Percentiles rank a stretch among this genome's conserved stretches.
These are phyloP conservation scores for Nesometra sesokonis DNA, from an alignment of 35 echinoderm and acorn worm species.

Conservation along the genomic window DNA sequence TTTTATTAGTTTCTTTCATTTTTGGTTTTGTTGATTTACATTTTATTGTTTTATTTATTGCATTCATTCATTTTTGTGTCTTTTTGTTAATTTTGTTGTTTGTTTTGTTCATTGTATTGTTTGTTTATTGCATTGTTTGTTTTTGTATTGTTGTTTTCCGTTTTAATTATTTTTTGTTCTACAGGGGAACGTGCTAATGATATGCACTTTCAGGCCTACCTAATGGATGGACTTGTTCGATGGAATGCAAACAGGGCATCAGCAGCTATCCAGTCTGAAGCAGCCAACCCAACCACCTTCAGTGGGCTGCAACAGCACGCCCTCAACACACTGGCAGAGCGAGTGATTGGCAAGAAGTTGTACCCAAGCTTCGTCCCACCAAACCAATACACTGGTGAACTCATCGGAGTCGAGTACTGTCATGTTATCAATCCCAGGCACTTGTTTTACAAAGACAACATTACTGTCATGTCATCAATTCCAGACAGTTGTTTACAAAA, in stretches of 20 bases:
- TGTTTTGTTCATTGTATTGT: no score
- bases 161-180: neutral
- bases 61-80: no score
- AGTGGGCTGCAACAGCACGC: neutral
- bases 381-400: constrained; percentile 33
- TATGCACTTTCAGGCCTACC: constrained; percentile 57
- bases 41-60: no score
- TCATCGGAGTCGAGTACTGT: constrained; percentile 61
- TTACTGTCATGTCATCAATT: no score
- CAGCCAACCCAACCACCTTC: constrained; percentile 1
- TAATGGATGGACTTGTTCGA: constrained; percentile 29
- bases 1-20: neutral
- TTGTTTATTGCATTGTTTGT: no score
- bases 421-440: no score
- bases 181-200: constrained; percentile 35
- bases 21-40: no score
- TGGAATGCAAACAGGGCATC: constrained; percentile 40
- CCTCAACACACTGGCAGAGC: constrained; percentile 5
- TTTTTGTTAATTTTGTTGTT: no score
- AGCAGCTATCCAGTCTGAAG: neutral
- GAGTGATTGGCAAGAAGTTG: constrained; percentile 18
- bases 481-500: no score
- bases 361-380: constrained; percentile 8
- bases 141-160: no score
- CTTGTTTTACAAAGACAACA: no score